Conservation (phyloP, 2,888 invertebrate species). For the Parascotia fuliginaria region DNA sequence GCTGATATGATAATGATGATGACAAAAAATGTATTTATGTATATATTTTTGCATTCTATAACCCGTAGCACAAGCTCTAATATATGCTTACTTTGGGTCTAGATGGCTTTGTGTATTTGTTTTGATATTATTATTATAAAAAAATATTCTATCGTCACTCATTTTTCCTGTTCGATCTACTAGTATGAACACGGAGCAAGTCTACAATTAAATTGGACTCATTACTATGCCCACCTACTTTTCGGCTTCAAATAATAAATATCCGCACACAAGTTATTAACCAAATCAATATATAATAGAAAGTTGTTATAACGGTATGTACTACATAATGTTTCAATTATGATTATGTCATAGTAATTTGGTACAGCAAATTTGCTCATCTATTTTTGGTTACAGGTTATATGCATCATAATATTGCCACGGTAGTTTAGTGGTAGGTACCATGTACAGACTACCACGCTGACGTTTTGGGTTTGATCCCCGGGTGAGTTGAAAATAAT, state of each 20-base stretch:
- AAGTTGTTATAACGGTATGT: constrained; percentile 21
- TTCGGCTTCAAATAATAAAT: constrained; percentile 56
- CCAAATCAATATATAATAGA: constrained; percentile 33
- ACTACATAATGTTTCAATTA: constrained; percentile 24
- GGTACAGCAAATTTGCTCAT: background rate
- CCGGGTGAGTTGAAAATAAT: too few species aligned
- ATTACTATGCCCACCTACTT: constrained; percentile 59
- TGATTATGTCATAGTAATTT: constrained; percentile 8
- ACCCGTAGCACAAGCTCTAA: too few species aligned
- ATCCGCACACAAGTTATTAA: constrained; percentile 43
- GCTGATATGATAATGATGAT: too few species aligned
- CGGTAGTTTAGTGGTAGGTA: too few species aligned
- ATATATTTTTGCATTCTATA: too few species aligned
- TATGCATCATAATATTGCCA: too few species aligned
- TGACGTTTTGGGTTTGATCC: too few species aligned
- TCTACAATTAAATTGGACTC: constrained; percentile 63
- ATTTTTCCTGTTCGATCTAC: constrained; percentile 2
- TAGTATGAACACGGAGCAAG: constrained; percentile 46
- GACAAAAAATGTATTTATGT: too few species aligned
- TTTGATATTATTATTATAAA: too few species aligned
- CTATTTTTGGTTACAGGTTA: background rate
- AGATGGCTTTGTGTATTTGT: too few species aligned
- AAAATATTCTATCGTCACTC: background rate
- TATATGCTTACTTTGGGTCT: too few species aligned
- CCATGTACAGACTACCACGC: too few species aligned